phyloP scores from a whole-genome alignment of 2,797 vertebrate genomes.

The Artibeus lituratus region DNA sequence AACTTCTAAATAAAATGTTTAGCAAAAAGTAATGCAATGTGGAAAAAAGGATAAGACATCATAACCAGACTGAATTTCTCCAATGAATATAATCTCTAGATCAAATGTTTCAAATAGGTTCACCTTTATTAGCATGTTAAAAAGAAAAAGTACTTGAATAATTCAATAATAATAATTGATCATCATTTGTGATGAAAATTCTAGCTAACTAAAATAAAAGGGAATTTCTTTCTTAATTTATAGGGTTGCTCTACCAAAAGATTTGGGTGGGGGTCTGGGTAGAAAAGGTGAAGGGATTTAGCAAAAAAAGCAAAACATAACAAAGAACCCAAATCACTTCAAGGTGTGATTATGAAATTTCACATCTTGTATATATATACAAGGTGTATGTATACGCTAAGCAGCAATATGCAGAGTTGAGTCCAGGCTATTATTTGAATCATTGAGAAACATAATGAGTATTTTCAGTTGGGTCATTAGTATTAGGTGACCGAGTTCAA shows the following conservation, averaged over 20 bases:
- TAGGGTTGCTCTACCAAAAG: background rate
- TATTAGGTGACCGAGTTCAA: background rate
- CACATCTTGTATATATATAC: background rate
- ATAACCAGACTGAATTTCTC: background rate
- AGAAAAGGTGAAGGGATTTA: background rate
- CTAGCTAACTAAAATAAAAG: background rate
- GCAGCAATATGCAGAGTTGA: background rate
- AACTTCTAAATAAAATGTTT: background rate
- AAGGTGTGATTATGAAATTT: background rate
- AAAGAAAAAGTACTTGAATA: background rate
- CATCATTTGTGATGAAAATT: background rate
- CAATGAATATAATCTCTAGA: background rate
- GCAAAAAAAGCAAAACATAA: background rate
- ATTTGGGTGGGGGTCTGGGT: background rate
- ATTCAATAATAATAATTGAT: background rate
- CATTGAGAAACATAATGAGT: background rate
- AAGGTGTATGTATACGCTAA: background rate
- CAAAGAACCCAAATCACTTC: background rate
- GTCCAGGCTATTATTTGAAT: background rate
- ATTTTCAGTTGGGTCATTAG: background rate
- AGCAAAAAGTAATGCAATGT: background rate
- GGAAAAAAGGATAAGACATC: background rate
- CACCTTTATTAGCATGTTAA: background rate
- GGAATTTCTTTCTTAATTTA: background rate
- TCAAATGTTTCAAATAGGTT: background rate